These are phyloP conservation scores for Morpho achilles DNA, from an alignment of 2,888 invertebrate genomes.

Conservation along the genomic window DNA sequence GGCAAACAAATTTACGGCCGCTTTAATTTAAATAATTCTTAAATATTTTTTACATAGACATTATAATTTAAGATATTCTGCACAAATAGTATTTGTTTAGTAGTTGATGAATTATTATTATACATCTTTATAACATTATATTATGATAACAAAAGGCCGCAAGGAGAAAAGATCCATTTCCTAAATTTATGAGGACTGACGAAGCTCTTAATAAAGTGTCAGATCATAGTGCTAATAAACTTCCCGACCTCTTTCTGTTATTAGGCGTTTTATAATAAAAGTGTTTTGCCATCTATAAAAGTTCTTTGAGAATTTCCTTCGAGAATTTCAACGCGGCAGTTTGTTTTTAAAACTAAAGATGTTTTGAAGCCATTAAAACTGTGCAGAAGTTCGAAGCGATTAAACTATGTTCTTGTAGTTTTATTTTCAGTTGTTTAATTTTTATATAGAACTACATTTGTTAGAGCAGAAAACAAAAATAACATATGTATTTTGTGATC, in stretches of 20 bases:
- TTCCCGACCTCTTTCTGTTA: constrained; percentile 9
- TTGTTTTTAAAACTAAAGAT: constrained; percentile 15
- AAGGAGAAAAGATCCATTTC: constrained; percentile 7
- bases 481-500: too few relatives aligned
- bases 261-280: constrained; percentile 9
- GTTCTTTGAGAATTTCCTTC: constrained; percentile 2
- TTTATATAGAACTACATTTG: constrained; percentile 10
- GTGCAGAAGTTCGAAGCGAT: constrained; percentile 13
- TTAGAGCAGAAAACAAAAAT: not conserved
- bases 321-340: constrained; percentile 7
- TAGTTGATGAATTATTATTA: too few relatives aligned
- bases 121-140: too few relatives aligned
- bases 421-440: constrained; percentile 7
- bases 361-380: constrained; percentile 18
- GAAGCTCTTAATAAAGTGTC: constrained; percentile 12
- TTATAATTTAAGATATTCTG: too few relatives aligned
- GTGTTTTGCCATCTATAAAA: constrained; percentile 2
- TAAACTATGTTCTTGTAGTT: constrained; percentile 11
- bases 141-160: not conserved
- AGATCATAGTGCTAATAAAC: constrained; percentile 13
- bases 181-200: constrained; percentile 9
- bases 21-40: too few relatives aligned
- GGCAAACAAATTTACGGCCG: too few relatives aligned
- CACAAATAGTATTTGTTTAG: too few relatives aligned
- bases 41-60: too few relatives aligned